Evolutionary conservation across 2,113 vertebrate species (phyloP).

Genomic region (Tiliqua scincoides): DNA sequence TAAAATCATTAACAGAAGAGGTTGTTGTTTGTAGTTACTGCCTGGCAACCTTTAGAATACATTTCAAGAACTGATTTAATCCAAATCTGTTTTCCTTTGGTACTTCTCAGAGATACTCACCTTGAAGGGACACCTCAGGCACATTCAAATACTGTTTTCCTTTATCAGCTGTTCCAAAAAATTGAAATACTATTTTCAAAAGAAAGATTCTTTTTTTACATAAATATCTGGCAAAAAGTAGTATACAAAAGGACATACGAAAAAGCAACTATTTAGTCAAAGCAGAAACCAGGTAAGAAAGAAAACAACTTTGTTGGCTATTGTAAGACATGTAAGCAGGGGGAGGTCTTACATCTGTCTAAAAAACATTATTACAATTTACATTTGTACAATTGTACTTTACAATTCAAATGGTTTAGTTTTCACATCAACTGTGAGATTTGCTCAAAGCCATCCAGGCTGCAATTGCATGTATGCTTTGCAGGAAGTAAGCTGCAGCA

Average conservation of each 20-base stretch:
- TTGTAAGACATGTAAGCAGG: not conserved
- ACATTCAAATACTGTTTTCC: not conserved
- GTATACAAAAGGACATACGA: not conserved
- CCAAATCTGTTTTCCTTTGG: not conserved
- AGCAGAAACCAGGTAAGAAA: not conserved
- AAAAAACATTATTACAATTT: not conserved
- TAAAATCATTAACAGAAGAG: slow-evolving; percentile 74
- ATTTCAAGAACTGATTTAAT: not conserved
- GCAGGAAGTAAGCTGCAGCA: not conserved
- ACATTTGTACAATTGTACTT: not conserved
- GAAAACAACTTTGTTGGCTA: not conserved
- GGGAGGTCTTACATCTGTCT: not conserved
- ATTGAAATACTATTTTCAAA: not conserved
- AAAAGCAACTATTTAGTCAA: not conserved
- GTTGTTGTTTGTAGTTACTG: slow-evolving; percentile 73
- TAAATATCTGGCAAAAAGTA: fast-evolving
- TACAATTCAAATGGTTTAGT: not conserved
- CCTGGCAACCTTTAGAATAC: slow-evolving; percentile 58
- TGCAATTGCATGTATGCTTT: not conserved
- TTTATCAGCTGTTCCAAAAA: not conserved
- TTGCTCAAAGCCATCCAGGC: not conserved
- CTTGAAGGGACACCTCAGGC: not conserved
- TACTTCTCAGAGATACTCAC: not conserved
- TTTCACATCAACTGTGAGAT: not conserved
- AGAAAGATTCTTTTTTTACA: not conserved